Conservation (phyloP, 2,113 vertebrate species). For the Corapipo altera region DNA sequence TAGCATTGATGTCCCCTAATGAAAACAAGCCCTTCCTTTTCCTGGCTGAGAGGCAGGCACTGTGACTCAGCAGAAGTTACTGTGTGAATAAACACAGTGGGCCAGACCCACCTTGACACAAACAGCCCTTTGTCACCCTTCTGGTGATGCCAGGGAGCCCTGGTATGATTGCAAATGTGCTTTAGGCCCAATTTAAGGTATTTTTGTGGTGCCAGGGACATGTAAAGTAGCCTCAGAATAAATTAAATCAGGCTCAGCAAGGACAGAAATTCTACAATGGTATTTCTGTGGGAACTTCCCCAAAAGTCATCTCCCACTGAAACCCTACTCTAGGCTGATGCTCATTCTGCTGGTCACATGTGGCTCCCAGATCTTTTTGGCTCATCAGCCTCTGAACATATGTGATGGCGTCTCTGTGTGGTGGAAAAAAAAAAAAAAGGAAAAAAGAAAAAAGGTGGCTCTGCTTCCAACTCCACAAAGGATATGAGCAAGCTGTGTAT, state of each 20-base stretch:
- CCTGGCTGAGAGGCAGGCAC: background rate
- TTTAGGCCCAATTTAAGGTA: background rate
- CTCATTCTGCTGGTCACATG: conserved; percentile 30
- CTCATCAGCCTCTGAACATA: conserved; percentile 54
- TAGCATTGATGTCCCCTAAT: background rate
- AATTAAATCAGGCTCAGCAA: background rate
- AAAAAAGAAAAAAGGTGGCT: conserved; percentile 37
- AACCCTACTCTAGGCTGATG: background rate
- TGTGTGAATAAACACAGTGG: background rate
- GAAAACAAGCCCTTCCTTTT: background rate
- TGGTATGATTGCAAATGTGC: background rate
- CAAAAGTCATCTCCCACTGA: conserved; percentile 40
- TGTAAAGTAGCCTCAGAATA: background rate
- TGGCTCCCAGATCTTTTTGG: conserved; percentile 66
- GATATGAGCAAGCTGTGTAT: conserved; percentile 59
- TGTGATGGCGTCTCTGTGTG: conserved; percentile 55
- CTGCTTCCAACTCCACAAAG: conserved; percentile 38
- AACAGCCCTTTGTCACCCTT: background rate
- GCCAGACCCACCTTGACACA: background rate
- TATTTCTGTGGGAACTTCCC: conserved; percentile 33
- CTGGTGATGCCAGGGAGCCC: background rate
- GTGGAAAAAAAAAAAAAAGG: background rate
- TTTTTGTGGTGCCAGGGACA: background rate
- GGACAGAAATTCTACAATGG: background rate
- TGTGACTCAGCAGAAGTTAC: background rate